A percentile compares a stretch with the other conserved stretches of the same genome.
Conservation (phyloP, 1,140 invertebrate genomes). For the Ephestia elutella region DNA sequence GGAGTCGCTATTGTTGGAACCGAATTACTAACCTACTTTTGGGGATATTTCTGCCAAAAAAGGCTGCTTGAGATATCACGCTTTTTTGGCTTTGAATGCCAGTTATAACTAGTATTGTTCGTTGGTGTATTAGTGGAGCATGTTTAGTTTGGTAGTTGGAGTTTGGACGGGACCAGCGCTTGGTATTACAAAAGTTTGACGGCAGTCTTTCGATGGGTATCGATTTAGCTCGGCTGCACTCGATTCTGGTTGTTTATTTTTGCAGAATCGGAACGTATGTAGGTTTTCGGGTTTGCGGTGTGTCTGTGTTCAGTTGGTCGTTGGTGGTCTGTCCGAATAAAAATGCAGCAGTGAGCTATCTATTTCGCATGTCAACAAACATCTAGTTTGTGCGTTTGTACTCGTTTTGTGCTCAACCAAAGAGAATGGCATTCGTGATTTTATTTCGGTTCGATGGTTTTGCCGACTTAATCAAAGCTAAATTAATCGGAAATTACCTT, state of each 20-base stretch:
- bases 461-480: background rate
- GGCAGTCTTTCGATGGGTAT: conserved; percentile 41
- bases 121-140: conserved; percentile 45
- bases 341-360: conserved; percentile 37
- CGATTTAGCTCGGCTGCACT: conserved; percentile 50
- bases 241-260: conserved; percentile 59
- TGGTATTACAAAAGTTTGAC: conserved; percentile 61
- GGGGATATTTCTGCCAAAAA: conserved; percentile 57
- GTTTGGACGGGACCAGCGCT: conserved; percentile 11
- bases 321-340: conserved; percentile 46
- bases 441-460: background rate
- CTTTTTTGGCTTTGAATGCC: conserved; percentile 60
- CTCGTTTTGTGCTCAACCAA: background rate
- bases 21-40: conserved; percentile 73
- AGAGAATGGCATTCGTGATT: background rate
- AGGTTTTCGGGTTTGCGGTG: conserved; percentile 69
- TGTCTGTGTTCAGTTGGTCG: conserved; percentile 53
- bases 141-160: conserved; percentile 42
- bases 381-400: conserved; percentile 5
- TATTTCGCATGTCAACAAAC: conserved; percentile 39
- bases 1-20: conserved; percentile 40
- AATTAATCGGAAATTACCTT: no score
- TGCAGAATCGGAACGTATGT: conserved; percentile 54
- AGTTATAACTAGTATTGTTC: conserved; percentile 64
- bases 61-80: conserved; percentile 57